Conservation (phyloP, 2,888 invertebrate species). For the Melipona bicolor region DNA sequence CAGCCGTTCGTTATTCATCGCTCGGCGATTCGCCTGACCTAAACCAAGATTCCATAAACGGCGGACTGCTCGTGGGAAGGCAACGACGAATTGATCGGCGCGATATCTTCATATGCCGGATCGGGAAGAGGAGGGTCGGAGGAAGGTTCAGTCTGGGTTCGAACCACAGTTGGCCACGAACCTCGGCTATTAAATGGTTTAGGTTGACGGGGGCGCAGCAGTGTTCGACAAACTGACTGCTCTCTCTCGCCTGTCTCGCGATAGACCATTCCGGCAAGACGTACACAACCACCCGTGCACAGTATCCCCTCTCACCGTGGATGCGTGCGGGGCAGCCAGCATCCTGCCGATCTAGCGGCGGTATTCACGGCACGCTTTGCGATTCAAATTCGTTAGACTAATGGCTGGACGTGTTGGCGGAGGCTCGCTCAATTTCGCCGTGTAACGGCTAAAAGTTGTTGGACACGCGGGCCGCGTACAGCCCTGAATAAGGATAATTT, state of each 20-base stretch:
- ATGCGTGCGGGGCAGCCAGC: slow-evolving; percentile 19
- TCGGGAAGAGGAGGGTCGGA: slow-evolving; percentile 9
- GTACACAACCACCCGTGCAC: not conserved
- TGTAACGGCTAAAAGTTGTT: slow-evolving; percentile 52
- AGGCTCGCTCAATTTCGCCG: slow-evolving; percentile 52
- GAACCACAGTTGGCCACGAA: slow-evolving; percentile 22
- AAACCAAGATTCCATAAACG: slow-evolving; percentile 39
- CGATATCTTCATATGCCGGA: slow-evolving; percentile 26
- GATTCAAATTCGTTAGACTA: slow-evolving; percentile 66
- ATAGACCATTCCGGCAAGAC: slow-evolving; percentile 32
- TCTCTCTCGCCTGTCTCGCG: slow-evolving; percentile 36
- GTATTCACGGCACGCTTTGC: slow-evolving; percentile 63
- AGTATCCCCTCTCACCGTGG: slow-evolving; percentile 11
- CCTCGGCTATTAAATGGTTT: slow-evolving; percentile 36
- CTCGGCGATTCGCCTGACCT: too few species aligned
- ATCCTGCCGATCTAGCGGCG: slow-evolving; percentile 21
- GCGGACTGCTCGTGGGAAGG: not conserved
- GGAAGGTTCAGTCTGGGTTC: not conserved
- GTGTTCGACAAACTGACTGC: slow-evolving; percentile 1
- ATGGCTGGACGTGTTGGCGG: slow-evolving; percentile 56
- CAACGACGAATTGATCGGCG: slow-evolving; percentile 20
- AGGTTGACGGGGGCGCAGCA: slow-evolving; percentile 32
- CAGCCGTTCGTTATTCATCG: too few species aligned
- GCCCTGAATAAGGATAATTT: slow-evolving; percentile 52
- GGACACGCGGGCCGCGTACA: slow-evolving; percentile 14